Conservation (phyloP, 2,888 invertebrate species). For the Drosophila stalkeri region DNA sequence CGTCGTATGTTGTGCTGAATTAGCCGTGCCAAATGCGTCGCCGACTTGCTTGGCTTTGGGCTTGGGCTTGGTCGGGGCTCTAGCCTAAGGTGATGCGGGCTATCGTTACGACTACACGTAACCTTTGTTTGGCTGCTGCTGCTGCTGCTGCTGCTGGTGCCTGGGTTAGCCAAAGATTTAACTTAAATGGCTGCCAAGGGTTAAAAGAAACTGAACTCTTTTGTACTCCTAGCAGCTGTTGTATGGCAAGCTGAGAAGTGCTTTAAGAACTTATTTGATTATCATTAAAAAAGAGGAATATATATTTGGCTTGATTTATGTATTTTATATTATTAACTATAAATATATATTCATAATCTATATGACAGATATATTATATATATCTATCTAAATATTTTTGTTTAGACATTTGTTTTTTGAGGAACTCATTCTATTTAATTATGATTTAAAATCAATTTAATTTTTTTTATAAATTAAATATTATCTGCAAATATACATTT, state of each 20-base stretch:
- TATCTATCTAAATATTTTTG: not conserved
- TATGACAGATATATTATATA: too few species aligned
- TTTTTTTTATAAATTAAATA: too few species aligned
- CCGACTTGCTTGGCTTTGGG: conserved; percentile 43
- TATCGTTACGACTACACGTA: conserved; percentile 37
- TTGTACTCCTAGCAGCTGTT: not conserved
- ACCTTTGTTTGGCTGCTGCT: conserved; percentile 39
- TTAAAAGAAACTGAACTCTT: conserved; percentile 18
- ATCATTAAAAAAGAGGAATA: not conserved
- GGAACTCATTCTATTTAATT: too few species aligned
- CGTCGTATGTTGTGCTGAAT: conserved; percentile 61
- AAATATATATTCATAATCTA: not conserved
- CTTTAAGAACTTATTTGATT: not conserved
- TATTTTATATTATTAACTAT: not conserved
- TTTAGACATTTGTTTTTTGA: not conserved
- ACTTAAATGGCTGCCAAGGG: conserved; percentile 40
- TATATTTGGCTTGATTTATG: not conserved
- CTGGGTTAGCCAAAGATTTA: conserved; percentile 32
- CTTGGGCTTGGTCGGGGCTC: not conserved
- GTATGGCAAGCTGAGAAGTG: not conserved
- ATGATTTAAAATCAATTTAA: too few species aligned
- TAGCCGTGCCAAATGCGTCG: conserved; percentile 64
- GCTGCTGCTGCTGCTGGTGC: conserved; percentile 11
- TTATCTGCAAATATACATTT: too few species aligned
- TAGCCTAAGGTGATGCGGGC: conserved; percentile 57